These are phyloP conservation scores for Corbicula japonica DNA, from an alignment of 2,888 invertebrate genomes.

Conservation along the genomic window DNA sequence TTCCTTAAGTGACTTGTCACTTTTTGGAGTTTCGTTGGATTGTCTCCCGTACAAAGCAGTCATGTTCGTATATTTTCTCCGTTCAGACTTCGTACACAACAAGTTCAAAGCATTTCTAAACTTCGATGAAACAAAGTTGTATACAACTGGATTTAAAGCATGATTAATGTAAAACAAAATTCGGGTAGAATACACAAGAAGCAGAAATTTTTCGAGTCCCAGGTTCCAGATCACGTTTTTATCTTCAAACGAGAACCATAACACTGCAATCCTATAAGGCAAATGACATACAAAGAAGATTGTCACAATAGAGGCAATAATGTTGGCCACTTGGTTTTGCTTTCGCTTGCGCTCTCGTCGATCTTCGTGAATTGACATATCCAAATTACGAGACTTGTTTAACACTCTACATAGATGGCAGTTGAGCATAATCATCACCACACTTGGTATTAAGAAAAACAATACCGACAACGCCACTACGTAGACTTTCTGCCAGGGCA, in stretches of 20 bases:
- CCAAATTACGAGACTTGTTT: constrained; percentile 7
- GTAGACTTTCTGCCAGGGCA: constrained; percentile 36
- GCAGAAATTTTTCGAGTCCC: constrained; percentile 69
- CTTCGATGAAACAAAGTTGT: constrained; percentile 70
- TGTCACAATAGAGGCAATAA: constrained; percentile 64
- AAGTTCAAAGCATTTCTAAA: constrained; percentile 34
- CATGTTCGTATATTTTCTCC: too few relatives aligned
- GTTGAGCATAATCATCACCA: constrained; percentile 39
- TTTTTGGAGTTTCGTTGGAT: too few relatives aligned
- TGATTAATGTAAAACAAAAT: constrained; percentile 82
- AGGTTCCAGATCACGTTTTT: constrained; percentile 54
- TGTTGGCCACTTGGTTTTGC: constrained; percentile 64
- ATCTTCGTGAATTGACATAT: constrained; percentile 1
- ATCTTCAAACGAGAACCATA: constrained; percentile 72
- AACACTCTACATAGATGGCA: constrained; percentile 42
- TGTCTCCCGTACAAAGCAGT: too few relatives aligned
- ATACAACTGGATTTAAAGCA: constrained; percentile 75
- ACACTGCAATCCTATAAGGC: constrained; percentile 66
- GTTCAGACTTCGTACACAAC: constrained; percentile 1
- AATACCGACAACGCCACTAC: constrained; percentile 26
- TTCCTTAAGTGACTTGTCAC: too few relatives aligned
- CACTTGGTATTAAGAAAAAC: constrained; percentile 46
- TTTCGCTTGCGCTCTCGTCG: constrained; percentile 27
- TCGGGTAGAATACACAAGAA: constrained; percentile 65
- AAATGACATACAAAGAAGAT: constrained; percentile 75